These are phyloP conservation scores for Leucophenga maculata DNA, from an alignment of 2,888 invertebrate genomes.

Conservation along the genomic window DNA sequence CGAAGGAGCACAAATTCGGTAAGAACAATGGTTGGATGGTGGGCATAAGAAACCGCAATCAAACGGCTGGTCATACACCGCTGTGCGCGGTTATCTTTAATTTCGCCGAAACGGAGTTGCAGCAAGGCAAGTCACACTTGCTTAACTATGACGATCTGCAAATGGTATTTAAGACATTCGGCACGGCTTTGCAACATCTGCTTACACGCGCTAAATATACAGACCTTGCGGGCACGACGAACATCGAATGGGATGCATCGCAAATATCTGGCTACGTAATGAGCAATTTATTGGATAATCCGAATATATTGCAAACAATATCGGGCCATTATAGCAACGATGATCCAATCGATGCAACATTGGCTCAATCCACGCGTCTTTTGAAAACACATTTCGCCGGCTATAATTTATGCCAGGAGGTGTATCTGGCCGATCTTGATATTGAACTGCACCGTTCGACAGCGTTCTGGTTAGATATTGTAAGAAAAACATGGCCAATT, in stretches of 20 bases:
- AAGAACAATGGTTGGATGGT: conserved; percentile 84
- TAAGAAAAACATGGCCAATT: conserved; percentile 84
- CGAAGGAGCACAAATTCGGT: conserved; percentile 78
- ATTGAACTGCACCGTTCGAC: conserved; percentile 84
- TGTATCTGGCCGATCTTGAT: conserved; percentile 88
- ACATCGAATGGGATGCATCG: conserved; percentile 95
- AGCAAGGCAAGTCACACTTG: conserved; percentile 78
- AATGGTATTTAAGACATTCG: conserved; percentile 87
- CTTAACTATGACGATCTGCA: conserved; percentile 84
- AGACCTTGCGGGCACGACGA: conserved; percentile 87
- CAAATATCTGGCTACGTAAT: conserved; percentile 88
- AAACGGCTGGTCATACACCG: conserved; percentile 78
- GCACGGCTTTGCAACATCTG: conserved; percentile 88
- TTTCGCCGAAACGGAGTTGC: conserved; percentile 77
- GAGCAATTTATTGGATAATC: conserved; percentile 84
- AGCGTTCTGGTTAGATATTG: conserved; percentile 88
- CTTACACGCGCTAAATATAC: conserved; percentile 86
- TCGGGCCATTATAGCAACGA: conserved; percentile 84
- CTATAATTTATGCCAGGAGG: conserved; percentile 83
- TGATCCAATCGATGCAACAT: conserved; percentile 79
- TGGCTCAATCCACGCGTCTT: conserved; percentile 77
- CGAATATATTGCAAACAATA: conserved; percentile 76
- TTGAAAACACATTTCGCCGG: conserved; percentile 84
- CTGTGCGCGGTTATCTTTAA: conserved; percentile 88
- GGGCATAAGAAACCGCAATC: conserved; percentile 82